Percentiles rank a stretch among this genome's conserved stretches.
phyloP scores from a whole-genome alignment of 2,797 vertebrate genomes.

The Squalus acanthias region DNA sequence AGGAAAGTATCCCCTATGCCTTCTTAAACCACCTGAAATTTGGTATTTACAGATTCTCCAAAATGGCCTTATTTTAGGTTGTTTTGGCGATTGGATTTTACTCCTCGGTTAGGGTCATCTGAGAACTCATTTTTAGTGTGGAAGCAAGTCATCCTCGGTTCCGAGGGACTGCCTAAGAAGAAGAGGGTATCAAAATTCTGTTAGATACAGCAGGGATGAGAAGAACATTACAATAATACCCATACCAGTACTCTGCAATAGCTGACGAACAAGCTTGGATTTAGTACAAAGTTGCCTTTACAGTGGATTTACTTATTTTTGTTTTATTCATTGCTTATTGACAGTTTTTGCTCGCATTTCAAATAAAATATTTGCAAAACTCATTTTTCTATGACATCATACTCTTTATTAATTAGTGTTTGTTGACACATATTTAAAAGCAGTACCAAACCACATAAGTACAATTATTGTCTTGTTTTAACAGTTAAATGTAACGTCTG shows the following conservation, averaged over 20 bases:
- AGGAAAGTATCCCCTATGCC: too few species aligned
- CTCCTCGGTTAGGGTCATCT: not conserved
- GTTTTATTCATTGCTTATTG: not conserved
- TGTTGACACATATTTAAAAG: not conserved
- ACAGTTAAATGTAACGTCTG: not conserved
- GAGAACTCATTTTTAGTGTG: too few species aligned
- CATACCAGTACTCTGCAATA: not conserved
- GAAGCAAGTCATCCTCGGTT: too few species aligned
- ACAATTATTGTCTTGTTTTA: not conserved
- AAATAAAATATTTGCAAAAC: not conserved
- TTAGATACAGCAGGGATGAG: not conserved
- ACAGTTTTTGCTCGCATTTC: not conserved
- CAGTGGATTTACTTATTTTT: not conserved
- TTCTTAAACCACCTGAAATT: not conserved
- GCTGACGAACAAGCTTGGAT: not conserved
- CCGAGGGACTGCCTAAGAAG: too few species aligned
- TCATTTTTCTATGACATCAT: not conserved
- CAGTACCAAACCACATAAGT: not conserved
- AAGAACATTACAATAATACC: not conserved
- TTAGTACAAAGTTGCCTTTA: not conserved
- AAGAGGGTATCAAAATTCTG: not conserved
- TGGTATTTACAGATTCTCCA: not conserved
- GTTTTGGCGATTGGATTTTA: not conserved
- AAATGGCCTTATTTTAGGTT: not conserved
- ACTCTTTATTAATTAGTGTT: not conserved